Conservation (phyloP, 92 coral and sea anemone genomes). For the Chrysogorgia sp. region DNA sequence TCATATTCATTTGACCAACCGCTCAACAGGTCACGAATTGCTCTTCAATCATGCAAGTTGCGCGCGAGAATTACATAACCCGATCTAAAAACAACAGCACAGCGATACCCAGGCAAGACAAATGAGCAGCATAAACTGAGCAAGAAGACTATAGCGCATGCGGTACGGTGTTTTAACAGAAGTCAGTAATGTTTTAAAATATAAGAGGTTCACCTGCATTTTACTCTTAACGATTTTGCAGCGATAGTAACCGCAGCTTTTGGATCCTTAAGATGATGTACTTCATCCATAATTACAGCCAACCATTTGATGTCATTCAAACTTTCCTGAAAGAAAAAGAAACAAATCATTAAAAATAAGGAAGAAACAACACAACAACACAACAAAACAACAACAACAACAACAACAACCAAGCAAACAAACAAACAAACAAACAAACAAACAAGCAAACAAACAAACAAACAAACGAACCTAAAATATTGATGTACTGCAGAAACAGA, state of each 20-base stretch:
- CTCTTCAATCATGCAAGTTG: too few species aligned
- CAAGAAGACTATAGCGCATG: neutral
- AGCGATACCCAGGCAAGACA: too few species aligned
- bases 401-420: neutral
- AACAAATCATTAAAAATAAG: neutral
- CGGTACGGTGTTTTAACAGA: too few species aligned
- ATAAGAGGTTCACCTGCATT: conserved; percentile 62
- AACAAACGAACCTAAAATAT: too few species aligned
- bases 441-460: neutral
- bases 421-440: too few species aligned
- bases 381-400: neutral
- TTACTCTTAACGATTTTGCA: conserved; percentile 75
- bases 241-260: conserved; percentile 82
- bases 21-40: too few species aligned
- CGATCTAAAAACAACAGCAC: too few species aligned
- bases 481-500: too few species aligned
- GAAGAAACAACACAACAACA: neutral
- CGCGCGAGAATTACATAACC: too few species aligned
- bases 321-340: conserved; percentile 55
- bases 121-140: neutral
- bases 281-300: conserved; percentile 96
- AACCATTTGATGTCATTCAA: conserved; percentile 79
- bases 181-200: neutral
- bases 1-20: too few species aligned
- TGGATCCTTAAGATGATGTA: conserved; percentile 85